Base-by-base conservation (phyloP, 1,140 invertebrate species). In the Zaprionus davidi region DNA sequence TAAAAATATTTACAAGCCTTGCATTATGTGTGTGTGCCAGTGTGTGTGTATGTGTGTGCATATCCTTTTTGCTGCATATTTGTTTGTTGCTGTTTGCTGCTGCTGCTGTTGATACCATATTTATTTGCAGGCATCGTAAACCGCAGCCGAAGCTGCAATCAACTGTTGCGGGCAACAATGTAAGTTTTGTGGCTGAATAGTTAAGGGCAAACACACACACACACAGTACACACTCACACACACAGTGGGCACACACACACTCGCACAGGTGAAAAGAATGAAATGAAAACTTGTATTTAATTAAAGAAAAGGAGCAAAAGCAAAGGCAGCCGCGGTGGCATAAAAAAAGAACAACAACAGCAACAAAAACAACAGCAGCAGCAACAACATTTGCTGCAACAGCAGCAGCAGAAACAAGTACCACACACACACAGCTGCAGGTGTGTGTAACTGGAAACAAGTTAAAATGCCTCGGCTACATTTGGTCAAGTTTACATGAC, bases 241-340 rank as follows among this genome's bases (percentile, higher is more conserved):
- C n/a, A 9, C 15, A 49, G n/a, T 49, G 46, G 6, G 13, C 3
- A 9, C 31, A 11, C 28, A 31, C 38, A 41, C 41, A 22, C 24
- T 15, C 26, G n/a, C 36, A 71, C 71, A 77, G 70, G 75, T 77
- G 60, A 66, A 84, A 78, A 81, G 81, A 86, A 77, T 88, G 78
- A 81, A 81, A 85, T 90, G 79, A 82, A 88, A 85, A 88, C 85
- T 81, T 75, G 85, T 90, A 76, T 88, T 88, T 88, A 90, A 88
- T 88, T 90, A 90, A 84, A 82, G 84, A 78, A 88, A 81, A 76
- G 85, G 71, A 84, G 44, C 31, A 59, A 75, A 57, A 57, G 51
- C 59, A 71, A 77, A 60, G 63, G 60, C 60, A 76, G 56, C 65
- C 51, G 57, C 66, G 34, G 41, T 64, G 64, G 41, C 41, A 17